Percentiles rank a stretch among this genome's conserved stretches.
Conservation (phyloP, 2,797 vertebrate genomes). For the Hydrophis major region DNA sequence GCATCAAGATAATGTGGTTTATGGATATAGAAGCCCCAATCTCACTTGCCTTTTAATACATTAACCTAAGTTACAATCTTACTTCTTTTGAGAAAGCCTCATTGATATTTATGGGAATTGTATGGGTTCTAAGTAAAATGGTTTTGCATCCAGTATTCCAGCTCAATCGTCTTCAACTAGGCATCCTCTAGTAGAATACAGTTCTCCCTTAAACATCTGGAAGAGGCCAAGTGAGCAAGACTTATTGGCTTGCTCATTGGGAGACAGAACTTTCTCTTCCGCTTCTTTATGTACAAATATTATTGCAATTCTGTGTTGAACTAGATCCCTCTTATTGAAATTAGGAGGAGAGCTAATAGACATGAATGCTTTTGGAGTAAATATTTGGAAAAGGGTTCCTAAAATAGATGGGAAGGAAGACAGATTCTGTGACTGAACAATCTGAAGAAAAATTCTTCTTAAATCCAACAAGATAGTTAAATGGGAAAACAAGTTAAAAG, state of each 20-base stretch:
- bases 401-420: slow-evolving; percentile 12
- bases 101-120: not conserved
- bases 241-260: not conserved
- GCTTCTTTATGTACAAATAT: not conserved
- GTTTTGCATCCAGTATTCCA: not conserved
- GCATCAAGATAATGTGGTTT: not conserved
- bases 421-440: not conserved
- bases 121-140: not conserved
- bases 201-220: not conserved
- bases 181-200: not conserved
- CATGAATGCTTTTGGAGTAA: not conserved
- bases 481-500: not conserved
- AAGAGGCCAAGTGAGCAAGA: not conserved
- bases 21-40: not conserved
- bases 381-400: not conserved
- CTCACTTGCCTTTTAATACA: not conserved
- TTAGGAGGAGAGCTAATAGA: not conserved
- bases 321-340: not conserved
- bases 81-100: not conserved
- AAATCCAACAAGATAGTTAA: not conserved
- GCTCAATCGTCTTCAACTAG: not conserved
- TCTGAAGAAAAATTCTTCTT: not conserved
- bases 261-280: not conserved
- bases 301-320: not conserved
- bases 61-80: not conserved